Conservation (phyloP, 2,888 invertebrate species). For the Scaptomyza polygonia region DNA sequence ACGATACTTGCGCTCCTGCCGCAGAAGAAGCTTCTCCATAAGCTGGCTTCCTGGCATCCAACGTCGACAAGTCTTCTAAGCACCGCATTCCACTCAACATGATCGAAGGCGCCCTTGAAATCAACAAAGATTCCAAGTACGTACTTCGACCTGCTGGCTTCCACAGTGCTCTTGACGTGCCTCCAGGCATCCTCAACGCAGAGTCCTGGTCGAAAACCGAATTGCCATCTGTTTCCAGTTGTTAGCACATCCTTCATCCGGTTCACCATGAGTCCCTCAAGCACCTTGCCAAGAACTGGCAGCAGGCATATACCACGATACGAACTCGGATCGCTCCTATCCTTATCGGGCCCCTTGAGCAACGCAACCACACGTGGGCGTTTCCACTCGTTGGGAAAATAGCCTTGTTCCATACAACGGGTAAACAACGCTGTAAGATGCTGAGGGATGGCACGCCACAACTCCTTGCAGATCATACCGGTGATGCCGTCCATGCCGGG, state of each 20-base stretch:
- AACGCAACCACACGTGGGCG: slow-evolving; percentile 4
- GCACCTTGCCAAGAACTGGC: slow-evolving; percentile 35
- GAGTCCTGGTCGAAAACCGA: too few relatives aligned
- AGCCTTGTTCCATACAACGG: slow-evolving; percentile 6
- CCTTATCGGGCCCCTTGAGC: slow-evolving; percentile 20
- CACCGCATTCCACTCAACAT: slow-evolving; percentile 9
- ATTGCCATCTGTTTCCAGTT: too few relatives aligned
- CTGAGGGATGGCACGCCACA: slow-evolving; percentile 23
- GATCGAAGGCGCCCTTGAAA: too few relatives aligned
- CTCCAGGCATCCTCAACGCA: slow-evolving; percentile 4
- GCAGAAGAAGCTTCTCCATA: slow-evolving; percentile 30
- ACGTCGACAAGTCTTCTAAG: slow-evolving; percentile 11
- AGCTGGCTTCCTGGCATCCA: slow-evolving; percentile 27
- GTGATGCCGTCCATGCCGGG: slow-evolving; percentile 27
- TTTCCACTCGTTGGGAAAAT: slow-evolving; percentile 20
- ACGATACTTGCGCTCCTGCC: slow-evolving; percentile 8
- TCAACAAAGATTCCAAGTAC: slow-evolving; percentile 23
- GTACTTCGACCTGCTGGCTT: slow-evolving; percentile 14
- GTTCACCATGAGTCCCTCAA: slow-evolving; percentile 29
- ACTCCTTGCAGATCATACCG: slow-evolving; percentile 21
- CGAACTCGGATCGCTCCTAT: slow-evolving; percentile 21
- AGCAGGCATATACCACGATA: slow-evolving; percentile 31
- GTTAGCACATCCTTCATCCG: neutral
- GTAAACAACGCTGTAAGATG: slow-evolving; percentile 13
- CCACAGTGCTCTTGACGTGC: slow-evolving; percentile 10